These are phyloP conservation scores for Lucilia cuprina DNA, from an alignment of 1,140 invertebrate species.

Conservation along the genomic window DNA sequence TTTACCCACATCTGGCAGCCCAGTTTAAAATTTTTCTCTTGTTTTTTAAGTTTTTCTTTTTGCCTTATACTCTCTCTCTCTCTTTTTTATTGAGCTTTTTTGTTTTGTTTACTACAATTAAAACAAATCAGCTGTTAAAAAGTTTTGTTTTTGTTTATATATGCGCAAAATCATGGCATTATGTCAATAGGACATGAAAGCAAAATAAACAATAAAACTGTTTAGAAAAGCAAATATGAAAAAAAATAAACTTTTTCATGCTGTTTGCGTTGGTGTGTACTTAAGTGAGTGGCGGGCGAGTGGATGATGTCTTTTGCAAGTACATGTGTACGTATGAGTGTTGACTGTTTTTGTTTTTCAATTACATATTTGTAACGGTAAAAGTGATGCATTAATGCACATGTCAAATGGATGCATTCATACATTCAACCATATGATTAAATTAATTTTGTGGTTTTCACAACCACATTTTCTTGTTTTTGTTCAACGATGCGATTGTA, in stretches of 20 bases:
- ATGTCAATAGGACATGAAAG: background rate
- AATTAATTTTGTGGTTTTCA: background rate
- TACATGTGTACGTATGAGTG: too few species aligned
- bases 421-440: background rate
- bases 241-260: background rate
- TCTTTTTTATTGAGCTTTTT: background rate
- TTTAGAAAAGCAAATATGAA: background rate
- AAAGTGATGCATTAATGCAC: background rate
- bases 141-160: background rate
- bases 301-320: background rate
- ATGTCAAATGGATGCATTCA: background rate
- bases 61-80: background rate
- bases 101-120: background rate
- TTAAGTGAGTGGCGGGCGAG: background rate
- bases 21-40: background rate
- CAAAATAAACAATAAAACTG: background rate
- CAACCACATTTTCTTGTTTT: background rate
- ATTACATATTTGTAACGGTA: background rate
- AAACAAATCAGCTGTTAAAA: background rate
- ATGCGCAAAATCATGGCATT: slow-evolving; percentile 6
- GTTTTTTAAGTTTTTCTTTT: background rate
- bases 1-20: background rate
- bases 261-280: background rate
- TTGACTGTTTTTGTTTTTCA: background rate
- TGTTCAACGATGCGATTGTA: background rate